A percentile compares a stretch with the other conserved stretches of the same genome.
These are phyloP conservation scores for Drosophila ambigua DNA, from an alignment of 1,140 invertebrate genomes.

Conservation along the genomic window DNA sequence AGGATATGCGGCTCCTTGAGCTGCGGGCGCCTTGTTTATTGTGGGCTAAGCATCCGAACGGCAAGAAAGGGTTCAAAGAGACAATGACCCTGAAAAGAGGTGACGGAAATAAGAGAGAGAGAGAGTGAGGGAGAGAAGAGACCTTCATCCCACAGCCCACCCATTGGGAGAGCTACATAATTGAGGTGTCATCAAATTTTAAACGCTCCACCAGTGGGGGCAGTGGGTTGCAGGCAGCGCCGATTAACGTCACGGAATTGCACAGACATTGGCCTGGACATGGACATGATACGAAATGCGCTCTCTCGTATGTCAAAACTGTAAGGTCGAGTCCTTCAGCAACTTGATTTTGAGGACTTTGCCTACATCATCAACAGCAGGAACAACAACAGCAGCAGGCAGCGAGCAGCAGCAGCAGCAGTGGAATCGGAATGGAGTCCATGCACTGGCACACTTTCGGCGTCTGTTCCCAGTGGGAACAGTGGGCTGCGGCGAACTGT, in stretches of 20 bases:
- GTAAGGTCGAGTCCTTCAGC: constrained; percentile 77
- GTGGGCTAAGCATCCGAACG: background rate
- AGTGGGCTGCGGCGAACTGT: constrained; percentile 13
- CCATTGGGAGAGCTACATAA: constrained; percentile 19
- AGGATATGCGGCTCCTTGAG: constrained; percentile 19
- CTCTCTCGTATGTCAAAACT: constrained; percentile 65
- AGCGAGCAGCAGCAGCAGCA: constrained; percentile 2
- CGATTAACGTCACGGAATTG: constrained; percentile 67
- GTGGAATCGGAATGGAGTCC: no score
- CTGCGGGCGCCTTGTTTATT: constrained; percentile 12
- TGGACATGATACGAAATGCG: constrained; percentile 46
- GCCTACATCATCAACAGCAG: constrained; percentile 64
- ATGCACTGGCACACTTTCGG: constrained; percentile 20
- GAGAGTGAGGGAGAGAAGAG: background rate
- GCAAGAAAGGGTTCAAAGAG: constrained; percentile 31
- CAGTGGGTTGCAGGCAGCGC: background rate
- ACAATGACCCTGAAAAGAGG: constrained; percentile 40
- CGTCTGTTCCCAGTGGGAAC: constrained; percentile 52
- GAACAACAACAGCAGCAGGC: constrained; percentile 11
- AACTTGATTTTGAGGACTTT: constrained; percentile 73
- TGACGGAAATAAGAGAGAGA: background rate
- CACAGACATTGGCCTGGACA: constrained; percentile 4
- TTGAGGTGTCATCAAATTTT: constrained; percentile 48
- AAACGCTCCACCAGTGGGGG: constrained; percentile 18
- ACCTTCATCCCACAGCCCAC: background rate